phyloP scores from a whole-genome alignment of 2,888 invertebrate species.

The Abrostola triplasia region DNA sequence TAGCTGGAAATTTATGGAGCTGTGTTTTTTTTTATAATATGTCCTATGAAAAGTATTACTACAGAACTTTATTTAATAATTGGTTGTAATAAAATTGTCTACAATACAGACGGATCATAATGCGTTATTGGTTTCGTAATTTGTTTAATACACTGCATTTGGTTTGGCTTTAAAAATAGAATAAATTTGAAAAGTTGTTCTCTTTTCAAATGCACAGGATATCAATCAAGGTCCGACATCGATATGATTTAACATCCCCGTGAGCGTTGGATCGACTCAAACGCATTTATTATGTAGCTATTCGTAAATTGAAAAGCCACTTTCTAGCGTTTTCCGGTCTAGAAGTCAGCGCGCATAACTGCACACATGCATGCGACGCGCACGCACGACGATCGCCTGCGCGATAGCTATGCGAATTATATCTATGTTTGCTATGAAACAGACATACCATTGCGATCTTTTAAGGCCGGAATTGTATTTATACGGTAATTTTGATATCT shows the following conservation, averaged over 20 bases:
- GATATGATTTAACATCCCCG: constrained; percentile 47
- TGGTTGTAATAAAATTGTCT: no score
- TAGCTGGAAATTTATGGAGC: no score
- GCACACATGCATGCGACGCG: constrained; percentile 63
- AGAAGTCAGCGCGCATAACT: constrained; percentile 82
- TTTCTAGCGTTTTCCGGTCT: constrained; percentile 88
- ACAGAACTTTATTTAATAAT: no score
- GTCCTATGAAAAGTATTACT: no score
- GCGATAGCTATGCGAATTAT: constrained; percentile 53
- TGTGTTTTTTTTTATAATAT: no score
- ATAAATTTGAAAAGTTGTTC: constrained; percentile 1
- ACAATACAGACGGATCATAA: no score
- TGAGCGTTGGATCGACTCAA: constrained; percentile 56
- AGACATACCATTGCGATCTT: constrained; percentile 37
- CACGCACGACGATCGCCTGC: constrained; percentile 43
- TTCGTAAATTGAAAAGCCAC: constrained; percentile 87
- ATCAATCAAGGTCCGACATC: constrained; percentile 33
- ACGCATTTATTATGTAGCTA: constrained; percentile 83
- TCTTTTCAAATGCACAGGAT: constrained; percentile 4
- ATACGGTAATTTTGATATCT: constrained; percentile 7
- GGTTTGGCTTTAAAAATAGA: neutral
- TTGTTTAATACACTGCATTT: neutral
- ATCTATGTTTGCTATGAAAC: constrained; percentile 27
- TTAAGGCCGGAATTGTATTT: constrained; percentile 23
- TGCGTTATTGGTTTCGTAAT: no score